Conservation (phyloP, 2,888 invertebrate genomes). For the Diplazon laetatorius region DNA sequence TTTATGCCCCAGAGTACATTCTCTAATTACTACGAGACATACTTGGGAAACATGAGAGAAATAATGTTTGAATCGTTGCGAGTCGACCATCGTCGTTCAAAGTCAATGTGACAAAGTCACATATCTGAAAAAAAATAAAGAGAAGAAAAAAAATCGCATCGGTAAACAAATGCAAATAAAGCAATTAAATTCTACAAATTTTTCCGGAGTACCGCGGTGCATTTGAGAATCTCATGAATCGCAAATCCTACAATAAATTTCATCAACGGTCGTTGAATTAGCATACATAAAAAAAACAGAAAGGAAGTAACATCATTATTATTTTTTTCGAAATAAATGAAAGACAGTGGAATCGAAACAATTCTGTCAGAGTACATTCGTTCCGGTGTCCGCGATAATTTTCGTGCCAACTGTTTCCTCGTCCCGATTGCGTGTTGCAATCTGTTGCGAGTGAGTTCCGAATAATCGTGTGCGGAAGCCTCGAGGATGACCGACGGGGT, state of each 20-base stretch:
- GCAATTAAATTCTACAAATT: background rate
- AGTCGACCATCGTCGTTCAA: background rate
- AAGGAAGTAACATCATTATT: background rate
- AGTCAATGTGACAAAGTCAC: background rate
- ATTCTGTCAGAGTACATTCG: constrained; percentile 5
- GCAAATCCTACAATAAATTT: no score
- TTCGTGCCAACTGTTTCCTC: constrained; percentile 17
- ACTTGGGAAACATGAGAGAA: constrained; percentile 11
- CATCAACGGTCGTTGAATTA: no score
- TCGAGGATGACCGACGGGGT: background rate
- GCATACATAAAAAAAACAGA: background rate
- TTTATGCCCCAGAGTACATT: constrained; percentile 8
- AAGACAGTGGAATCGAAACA: constrained; percentile 12
- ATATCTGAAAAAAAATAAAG: no score
- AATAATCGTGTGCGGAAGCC: constrained; percentile 49
- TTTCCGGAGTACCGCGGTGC: no score
- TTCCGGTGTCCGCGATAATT: constrained; percentile 20
- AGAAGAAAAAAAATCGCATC: background rate
- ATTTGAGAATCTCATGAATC: no score
- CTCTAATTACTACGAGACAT: constrained; percentile 21
- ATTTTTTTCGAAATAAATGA: background rate
- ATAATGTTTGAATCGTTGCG: background rate
- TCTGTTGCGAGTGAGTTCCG: constrained; percentile 19
- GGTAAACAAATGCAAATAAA: background rate
- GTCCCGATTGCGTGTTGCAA: constrained; percentile 12